Conservation (phyloP, 2,888 invertebrate genomes). For the Drosophila cracens region DNA sequence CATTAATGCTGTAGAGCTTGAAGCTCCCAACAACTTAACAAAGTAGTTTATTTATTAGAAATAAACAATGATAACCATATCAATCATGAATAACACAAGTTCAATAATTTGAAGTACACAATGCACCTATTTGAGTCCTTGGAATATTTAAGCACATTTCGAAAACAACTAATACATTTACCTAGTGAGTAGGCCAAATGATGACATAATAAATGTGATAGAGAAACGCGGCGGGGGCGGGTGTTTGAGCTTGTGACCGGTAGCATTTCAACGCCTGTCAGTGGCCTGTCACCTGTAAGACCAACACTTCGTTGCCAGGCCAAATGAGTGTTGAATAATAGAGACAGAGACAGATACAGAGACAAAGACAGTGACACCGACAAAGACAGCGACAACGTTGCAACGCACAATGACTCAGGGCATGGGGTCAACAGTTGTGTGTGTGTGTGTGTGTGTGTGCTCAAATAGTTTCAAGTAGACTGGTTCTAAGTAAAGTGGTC, state of each 20-base stretch:
- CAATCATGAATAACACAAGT: not conserved
- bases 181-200: not conserved
- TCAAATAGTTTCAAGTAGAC: constrained; percentile 2
- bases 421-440: constrained; percentile 11
- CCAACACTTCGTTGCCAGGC: constrained; percentile 68
- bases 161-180: not conserved
- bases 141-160: not conserved
- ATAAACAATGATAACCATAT: not conserved
- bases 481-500: constrained; percentile 5
- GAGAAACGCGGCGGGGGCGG: not conserved
- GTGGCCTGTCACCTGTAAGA: constrained; percentile 73
- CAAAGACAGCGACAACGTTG: constrained; percentile 3
- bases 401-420: constrained; percentile 16
- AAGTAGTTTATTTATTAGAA: not conserved
- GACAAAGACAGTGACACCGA: constrained; percentile 7
- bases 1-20: not conserved
- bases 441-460: not conserved
- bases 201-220: constrained; percentile 25
- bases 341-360: constrained; percentile 16
- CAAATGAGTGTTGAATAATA: constrained; percentile 65
- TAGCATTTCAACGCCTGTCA: constrained; percentile 64
- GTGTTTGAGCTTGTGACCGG: constrained; percentile 11
- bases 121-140: not conserved
- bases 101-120: not conserved
- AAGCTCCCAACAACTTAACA: not conserved